These are phyloP conservation scores for Drosophila borborema DNA, from an alignment of 2,888 invertebrate species.

Conservation along the genomic window DNA sequence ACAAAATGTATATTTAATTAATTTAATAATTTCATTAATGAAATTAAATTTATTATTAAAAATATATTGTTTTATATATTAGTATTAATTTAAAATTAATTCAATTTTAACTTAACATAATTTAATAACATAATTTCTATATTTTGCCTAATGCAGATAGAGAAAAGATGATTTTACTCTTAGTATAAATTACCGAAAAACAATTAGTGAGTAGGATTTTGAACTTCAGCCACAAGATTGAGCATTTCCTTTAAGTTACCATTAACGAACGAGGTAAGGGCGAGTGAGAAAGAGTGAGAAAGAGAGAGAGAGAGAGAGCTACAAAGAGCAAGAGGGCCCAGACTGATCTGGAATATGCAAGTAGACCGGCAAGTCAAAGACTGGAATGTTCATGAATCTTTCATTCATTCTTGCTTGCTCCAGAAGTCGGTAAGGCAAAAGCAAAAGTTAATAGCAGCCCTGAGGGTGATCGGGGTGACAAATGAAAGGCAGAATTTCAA, in stretches of 20 bases:
- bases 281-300: neutral
- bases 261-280: neutral
- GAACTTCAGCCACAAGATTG: neutral
- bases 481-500: conserved; percentile 29
- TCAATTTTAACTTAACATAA: no score
- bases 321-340: neutral
- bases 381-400: conserved; percentile 15
- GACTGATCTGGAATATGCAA: neutral
- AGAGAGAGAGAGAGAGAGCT: neutral
- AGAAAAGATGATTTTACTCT: no score
- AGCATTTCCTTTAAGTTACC: neutral
- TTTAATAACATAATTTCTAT: no score
- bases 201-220: neutral
- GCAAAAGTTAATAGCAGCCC: conserved; percentile 73
- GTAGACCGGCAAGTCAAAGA: conserved; percentile 28
- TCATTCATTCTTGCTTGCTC: conserved; percentile 12
- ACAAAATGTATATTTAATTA: no score
- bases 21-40: no score
- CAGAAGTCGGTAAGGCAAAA: conserved; percentile 66
- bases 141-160: no score
- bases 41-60: no score
- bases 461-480: conserved; percentile 11
- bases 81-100: no score
- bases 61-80: no score
- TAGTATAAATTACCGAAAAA: no score